phyloP scores from a whole-genome alignment of 2,888 invertebrate species.

The Phorcus lineatus region DNA sequence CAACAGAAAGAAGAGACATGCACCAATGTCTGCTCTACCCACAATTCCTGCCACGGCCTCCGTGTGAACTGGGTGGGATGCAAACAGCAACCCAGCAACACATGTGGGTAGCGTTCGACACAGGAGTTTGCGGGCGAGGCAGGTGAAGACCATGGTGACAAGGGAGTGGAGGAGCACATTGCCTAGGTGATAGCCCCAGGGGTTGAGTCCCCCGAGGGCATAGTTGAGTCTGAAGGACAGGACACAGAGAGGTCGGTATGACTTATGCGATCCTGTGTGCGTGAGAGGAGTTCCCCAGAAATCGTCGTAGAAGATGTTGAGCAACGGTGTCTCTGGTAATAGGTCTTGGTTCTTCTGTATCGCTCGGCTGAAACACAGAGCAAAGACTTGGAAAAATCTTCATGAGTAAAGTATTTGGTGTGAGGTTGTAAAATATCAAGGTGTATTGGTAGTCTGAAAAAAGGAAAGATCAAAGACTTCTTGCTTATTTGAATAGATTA shows the following conservation, averaged over 20 bases:
- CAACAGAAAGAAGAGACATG: slow-evolving; percentile 91
- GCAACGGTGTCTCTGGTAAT: slow-evolving; percentile 85
- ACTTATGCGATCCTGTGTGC: slow-evolving; percentile 96
- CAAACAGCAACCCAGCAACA: slow-evolving; percentile 88
- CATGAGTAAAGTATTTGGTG: too few relatives aligned
- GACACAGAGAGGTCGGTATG: slow-evolving; percentile 94
- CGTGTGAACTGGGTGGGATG: slow-evolving; percentile 95
- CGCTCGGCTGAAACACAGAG: slow-evolving; percentile 85
- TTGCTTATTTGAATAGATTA: too few relatives aligned
- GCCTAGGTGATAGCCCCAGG: slow-evolving; percentile 86
- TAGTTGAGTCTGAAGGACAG: slow-evolving; percentile 91
- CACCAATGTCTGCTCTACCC: slow-evolving; percentile 94
- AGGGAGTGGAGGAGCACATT: slow-evolving; percentile 91
- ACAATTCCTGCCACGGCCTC: slow-evolving; percentile 94
- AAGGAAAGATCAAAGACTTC: too few relatives aligned
- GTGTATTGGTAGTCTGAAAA: too few relatives aligned
- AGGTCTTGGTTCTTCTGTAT: slow-evolving; percentile 96
- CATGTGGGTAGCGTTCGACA: slow-evolving; percentile 79
- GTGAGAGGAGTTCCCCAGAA: slow-evolving; percentile 98
- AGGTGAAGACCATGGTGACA: slow-evolving; percentile 88
- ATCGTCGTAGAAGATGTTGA: slow-evolving; percentile 90
- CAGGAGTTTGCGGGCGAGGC: slow-evolving; percentile 80
- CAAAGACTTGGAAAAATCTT: too few relatives aligned
- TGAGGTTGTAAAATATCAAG: too few relatives aligned
- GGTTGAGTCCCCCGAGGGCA: slow-evolving; percentile 79